Percentiles rank a stretch among this genome's conserved stretches.
Evolutionary conservation across 2,113 vertebrate species (phyloP).

Genomic region (Microcebus jonahi): DNA sequence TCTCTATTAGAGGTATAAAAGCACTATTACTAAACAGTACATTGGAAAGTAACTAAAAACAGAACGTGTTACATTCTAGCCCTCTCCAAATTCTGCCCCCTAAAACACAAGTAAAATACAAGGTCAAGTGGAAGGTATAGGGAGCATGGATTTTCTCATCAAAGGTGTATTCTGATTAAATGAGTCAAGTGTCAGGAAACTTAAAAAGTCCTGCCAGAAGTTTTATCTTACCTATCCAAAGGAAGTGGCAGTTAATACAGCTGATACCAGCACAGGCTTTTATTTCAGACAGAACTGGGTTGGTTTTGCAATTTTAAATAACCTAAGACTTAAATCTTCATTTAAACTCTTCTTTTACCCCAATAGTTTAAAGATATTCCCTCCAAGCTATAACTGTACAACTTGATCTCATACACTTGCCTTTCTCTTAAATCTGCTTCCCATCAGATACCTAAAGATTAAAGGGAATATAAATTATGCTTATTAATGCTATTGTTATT

Average conservation of each 20-base stretch:
- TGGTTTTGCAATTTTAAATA: conserved; percentile 8
- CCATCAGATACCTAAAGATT: not conserved
- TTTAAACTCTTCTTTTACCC: not conserved
- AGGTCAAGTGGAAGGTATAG: not conserved
- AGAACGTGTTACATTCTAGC: not conserved
- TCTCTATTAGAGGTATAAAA: not conserved
- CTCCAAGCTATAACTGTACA: not conserved
- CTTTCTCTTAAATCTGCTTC: conserved; percentile 29
- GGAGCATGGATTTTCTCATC: not conserved
- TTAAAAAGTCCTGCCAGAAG: not conserved
- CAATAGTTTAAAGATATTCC: not conserved
- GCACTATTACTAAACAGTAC: not conserved
- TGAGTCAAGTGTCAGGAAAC: not conserved
- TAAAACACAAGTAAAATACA: not conserved
- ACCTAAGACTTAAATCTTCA: conserved; percentile 21
- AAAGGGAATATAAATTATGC: not conserved
- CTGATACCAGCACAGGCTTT: conserved; percentile 17
- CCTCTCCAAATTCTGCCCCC: not conserved
- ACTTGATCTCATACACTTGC: not conserved
- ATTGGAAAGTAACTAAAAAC: not conserved
- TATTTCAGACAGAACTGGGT: conserved; percentile 28
- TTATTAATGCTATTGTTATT: not conserved
- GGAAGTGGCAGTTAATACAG: not conserved
- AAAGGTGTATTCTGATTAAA: conserved; percentile 24
- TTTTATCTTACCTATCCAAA: not conserved